A percentile compares a stretch with the other conserved stretches of the same genome.
Conservation (phyloP, 2,113 vertebrate genomes). For the Gymnorhina tibicen region DNA sequence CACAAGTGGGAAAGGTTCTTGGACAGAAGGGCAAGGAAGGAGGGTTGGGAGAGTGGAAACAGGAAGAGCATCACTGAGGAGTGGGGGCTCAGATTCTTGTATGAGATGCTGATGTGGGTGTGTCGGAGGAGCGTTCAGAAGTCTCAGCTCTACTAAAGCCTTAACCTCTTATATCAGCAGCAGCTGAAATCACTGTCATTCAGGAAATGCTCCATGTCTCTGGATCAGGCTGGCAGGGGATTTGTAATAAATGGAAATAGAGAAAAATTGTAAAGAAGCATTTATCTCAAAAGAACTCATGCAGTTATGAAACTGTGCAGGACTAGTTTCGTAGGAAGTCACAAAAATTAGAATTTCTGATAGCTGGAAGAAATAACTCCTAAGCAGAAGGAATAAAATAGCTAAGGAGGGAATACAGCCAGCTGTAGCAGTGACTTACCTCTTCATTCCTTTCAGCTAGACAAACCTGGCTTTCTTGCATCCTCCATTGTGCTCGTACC, state of each 20-base stretch:
- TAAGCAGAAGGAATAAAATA: not conserved
- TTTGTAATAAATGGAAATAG: not conserved
- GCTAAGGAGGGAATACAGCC: not conserved
- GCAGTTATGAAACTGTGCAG: not conserved
- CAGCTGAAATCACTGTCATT: not conserved
- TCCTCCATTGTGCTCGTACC: constrained; percentile 80
- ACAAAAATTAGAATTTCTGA: not conserved
- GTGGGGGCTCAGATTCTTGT: not conserved
- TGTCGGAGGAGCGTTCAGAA: not conserved
- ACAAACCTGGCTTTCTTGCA: constrained; percentile 73
- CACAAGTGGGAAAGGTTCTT: not conserved
- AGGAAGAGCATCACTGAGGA: not conserved
- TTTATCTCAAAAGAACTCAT: not conserved
- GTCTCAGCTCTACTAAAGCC: not conserved
- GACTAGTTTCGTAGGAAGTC: not conserved
- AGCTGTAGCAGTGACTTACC: constrained; percentile 23
- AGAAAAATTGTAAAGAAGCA: not conserved
- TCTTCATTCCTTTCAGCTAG: constrained; percentile 52
- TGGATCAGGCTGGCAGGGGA: not conserved
- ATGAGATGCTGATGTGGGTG: not conserved
- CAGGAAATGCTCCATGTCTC: not conserved
- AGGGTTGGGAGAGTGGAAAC: not conserved
- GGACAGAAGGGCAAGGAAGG: not conserved
- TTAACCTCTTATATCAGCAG: not conserved
- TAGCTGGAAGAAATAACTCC: not conserved